Evolutionary conservation across 92 coral and sea anemone genomes (phyloP), one percentile per base, ranked within the genome.

Genomic region (Epizoanthus illoricatus): DNA sequence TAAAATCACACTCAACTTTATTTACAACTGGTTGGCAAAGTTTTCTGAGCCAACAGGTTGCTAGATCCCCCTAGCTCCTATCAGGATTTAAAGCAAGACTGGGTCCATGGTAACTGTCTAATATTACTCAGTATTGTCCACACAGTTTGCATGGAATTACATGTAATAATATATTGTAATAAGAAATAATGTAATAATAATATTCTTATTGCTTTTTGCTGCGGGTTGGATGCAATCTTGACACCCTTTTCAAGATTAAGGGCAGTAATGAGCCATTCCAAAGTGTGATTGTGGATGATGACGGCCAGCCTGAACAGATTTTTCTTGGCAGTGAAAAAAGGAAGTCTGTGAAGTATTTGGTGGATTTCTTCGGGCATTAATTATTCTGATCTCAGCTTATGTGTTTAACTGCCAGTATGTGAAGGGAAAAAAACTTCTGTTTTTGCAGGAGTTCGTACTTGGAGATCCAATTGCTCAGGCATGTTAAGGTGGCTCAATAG

Each of bases 261-360:
- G 62, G 86, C 19, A 4, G 80, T 33, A 83, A 71, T 70, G 69
- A 83, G 69, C 86, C 80, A 23, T 83, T 83, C 80, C 86, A 72
- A 60, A 45, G 54, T 58, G 59, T 75, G 54, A 71, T 83, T 64
- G 9, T 83, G 41, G 43, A 64, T 59, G 76, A 52, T 19, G 52
- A 69, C 20, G 76, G 76, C 66, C 69, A 71, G 61, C 70, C 76
- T 54, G 58, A 57, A 23, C 86, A 72, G 78, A 83, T 70, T 71
- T 83, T 83, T n/a, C 74, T 83, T 83, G 86, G 86, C 23, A 24
- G 80, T 67, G 86, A 83, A 55, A 63, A 71, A 83, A 61, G 69
- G 86, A 83, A 52, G 69, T 83, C 71, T 75, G 67, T 59, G 86
- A 83, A 83, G 71, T 83, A 41, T 74, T 71, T 61, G 80, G 78